Evolutionary conservation across 2,888 invertebrate genomes (phyloP), one percentile per base, ranked within the genome.

Genomic region (Hirtodrosophila duncani): DNA sequence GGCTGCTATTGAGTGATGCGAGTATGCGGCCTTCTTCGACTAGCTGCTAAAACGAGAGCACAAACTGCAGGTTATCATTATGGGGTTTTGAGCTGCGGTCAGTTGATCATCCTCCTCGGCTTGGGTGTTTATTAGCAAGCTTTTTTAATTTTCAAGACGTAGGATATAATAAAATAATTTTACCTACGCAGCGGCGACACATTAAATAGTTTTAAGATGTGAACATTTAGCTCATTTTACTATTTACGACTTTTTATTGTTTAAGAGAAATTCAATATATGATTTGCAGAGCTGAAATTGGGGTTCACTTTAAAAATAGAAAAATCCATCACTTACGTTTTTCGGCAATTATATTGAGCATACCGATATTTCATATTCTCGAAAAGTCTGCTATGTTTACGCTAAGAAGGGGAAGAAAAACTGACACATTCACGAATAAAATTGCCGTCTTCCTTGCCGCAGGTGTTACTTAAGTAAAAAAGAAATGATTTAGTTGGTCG

Each of bases 11-110:
- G 53, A 53, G 41, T 27, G 49, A 37, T 58, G 21, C 8, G 13
- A 39, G 24, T 44, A 38, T 29, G 51, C 46, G 29, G 42, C 34
- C 26, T 33, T 7, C 10, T n/a, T 24, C 21, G 39, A 13, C 44
- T 52, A 42, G 37, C 49, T 27, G 46, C 27, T 61, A 59, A 56
- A 50, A 61, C 52, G 34, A 18, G 48, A 45, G 49, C 31, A 14
- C 10, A 27, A 44, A 20, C 30, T 41, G 58, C 37, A 63, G 65
- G 63, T 63, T 67, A 79, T 82, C 83, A 82, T 82, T 82, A 79
- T 82, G 79, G 80, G 67, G 78, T 67, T 67, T 82, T 82, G 74
- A 62, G 41, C 58, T 65, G 63, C 63, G 48, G 39, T 66, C 78
- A 72, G 79, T 51, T 48, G 48, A 64, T 64, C 49, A 61, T 57